A percentile compares a stretch with the other conserved stretches of the same genome.
These are phyloP conservation scores for Balaeniceps rex DNA, from an alignment of 2,113 vertebrate genomes.

Conservation along the genomic window DNA sequence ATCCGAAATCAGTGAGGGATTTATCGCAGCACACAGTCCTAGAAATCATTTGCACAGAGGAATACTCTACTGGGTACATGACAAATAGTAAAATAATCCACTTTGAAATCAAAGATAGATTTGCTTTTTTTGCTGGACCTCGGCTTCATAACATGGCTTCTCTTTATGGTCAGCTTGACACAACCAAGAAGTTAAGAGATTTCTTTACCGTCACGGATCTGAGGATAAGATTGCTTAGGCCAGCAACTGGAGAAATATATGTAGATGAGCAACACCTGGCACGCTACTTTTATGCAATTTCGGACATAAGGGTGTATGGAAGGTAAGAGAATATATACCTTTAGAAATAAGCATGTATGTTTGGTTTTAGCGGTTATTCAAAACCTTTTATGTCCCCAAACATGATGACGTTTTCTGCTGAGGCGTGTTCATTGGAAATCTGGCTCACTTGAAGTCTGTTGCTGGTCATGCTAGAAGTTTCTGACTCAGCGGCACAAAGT, in stretches of 20 bases:
- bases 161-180: slow-evolving; percentile 96
- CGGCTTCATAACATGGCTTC: slow-evolving; percentile 98
- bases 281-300: slow-evolving; percentile 98
- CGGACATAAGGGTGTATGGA: slow-evolving; percentile 96
- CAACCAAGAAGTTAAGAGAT: slow-evolving; percentile 97
- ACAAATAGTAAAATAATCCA: slow-evolving; percentile 96
- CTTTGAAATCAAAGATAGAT: slow-evolving; percentile 98
- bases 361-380: background rate
- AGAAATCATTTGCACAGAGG: slow-evolving; percentile 99
- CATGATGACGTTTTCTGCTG: background rate
- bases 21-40: slow-evolving; percentile 91
- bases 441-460: background rate
- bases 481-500: background rate
- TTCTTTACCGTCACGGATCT: slow-evolving; percentile 99
- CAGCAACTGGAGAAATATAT: slow-evolving; percentile 93
- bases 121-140: slow-evolving; percentile 95
- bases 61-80: slow-evolving; percentile 94
- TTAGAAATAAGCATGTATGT: background rate
- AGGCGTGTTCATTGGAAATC: background rate
- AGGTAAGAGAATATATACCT: slow-evolving; percentile 82
- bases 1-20: slow-evolving; percentile 93
- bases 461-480: background rate
- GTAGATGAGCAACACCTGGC: slow-evolving; percentile 92
- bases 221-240: slow-evolving; percentile 90
- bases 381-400: background rate